Evolutionary conservation across 2,797 vertebrate species (phyloP).

Genomic region (Phrynocephalus guinanensis): DNA sequence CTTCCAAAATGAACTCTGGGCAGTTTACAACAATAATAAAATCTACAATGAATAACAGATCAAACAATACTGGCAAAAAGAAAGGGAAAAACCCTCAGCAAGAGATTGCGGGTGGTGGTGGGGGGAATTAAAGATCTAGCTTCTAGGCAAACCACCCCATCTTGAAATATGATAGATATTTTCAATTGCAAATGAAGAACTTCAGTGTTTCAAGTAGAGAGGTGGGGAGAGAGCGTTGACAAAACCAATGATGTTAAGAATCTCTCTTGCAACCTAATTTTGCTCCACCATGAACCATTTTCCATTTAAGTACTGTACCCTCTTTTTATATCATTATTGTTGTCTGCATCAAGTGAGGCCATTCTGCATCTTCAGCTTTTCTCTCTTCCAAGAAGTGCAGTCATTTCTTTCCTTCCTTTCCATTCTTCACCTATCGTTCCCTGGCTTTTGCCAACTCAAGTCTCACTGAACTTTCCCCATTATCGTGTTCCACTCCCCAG

Average conservation of each 20-base stretch:
- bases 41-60: too few species aligned
- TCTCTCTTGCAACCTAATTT: conserved; percentile 3
- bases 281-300: conserved; percentile 56
- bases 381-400: conserved; percentile 71
- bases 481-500: conserved; percentile 46
- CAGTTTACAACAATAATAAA: too few species aligned
- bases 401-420: conserved; percentile 75
- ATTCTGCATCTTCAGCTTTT: conserved; percentile 72
- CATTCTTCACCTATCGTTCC: conserved; percentile 59
- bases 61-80: too few species aligned
- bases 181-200: background rate
- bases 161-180: background rate
- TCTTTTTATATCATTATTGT: background rate
- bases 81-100: too few species aligned
- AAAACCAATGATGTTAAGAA: background rate
- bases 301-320: background rate
- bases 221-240: background rate
- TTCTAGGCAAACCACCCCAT: too few species aligned
- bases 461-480: conserved; percentile 38
- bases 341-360: conserved; percentile 77
- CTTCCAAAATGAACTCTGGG: too few species aligned
- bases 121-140: background rate
- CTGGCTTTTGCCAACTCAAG: conserved; percentile 60
- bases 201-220: background rate
- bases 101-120: too few species aligned